These are phyloP conservation scores for Chiroxiphia lanceolata DNA, from an alignment of 2,797 vertebrate species.

Conservation along the genomic window DNA sequence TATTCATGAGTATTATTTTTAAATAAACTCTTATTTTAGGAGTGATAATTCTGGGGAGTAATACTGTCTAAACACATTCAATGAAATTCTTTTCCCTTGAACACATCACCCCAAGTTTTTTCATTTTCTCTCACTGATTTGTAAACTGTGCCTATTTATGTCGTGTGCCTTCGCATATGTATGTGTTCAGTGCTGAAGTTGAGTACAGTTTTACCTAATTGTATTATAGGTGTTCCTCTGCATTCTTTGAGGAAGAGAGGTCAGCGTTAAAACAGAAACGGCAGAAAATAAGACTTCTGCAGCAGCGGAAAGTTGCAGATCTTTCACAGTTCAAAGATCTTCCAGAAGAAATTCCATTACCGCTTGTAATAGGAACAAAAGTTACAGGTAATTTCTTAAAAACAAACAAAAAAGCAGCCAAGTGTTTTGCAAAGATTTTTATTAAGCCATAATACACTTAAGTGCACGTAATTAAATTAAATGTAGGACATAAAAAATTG, in stretches of 20 bases:
- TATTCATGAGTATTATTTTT: not conserved
- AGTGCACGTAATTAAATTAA: not conserved
- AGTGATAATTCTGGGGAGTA: not conserved
- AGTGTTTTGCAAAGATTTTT: not conserved
- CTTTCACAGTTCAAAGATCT: conserved; percentile 97
- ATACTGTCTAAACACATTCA: not conserved
- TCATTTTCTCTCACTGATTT: not conserved
- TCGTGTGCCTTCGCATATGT: not conserved
- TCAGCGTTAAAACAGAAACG: conserved; percentile 93
- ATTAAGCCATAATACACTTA: not conserved
- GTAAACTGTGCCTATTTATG: not conserved
- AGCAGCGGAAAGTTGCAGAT: conserved; percentile 94
- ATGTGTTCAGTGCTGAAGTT: not conserved
- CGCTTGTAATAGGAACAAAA: conserved; percentile 98
- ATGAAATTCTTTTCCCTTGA: not conserved
- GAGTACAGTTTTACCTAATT: not conserved
- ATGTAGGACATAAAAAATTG: not conserved
- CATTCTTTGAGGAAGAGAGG: conserved; percentile 96
- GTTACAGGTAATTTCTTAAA: conserved; percentile 84
- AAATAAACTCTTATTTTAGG: not conserved
- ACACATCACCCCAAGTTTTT: not conserved
- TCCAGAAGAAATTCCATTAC: conserved; percentile 96
- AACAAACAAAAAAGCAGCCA: not conserved
- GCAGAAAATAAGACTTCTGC: conserved; percentile 94
- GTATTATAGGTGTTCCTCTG: conserved; percentile 91